Evolutionary conservation across 92 coral and sea anemone genomes (phyloP).

Genomic region (Siderastrea radians): DNA sequence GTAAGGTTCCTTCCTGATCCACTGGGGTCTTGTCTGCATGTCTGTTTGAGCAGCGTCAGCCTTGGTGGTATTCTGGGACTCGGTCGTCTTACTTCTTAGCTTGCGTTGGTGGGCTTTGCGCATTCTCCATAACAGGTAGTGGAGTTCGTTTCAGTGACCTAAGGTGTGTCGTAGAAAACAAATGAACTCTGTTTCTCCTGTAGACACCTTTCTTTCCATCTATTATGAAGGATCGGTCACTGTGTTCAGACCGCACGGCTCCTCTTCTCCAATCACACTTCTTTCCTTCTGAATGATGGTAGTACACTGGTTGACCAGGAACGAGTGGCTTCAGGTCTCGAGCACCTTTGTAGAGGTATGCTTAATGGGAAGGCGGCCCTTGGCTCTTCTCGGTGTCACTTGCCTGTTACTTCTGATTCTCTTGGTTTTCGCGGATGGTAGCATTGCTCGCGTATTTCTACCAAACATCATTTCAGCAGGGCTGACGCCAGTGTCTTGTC

Average conservation of each 20-base stretch:
- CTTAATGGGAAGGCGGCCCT: background rate
- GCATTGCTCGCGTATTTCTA: slow-evolving; percentile 2
- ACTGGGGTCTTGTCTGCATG: slow-evolving; percentile 1
- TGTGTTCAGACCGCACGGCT: slow-evolving; percentile 2
- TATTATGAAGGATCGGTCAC: slow-evolving; percentile 10
- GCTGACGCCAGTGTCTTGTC: slow-evolving; percentile 20
- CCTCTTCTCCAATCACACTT: slow-evolving; percentile 37
- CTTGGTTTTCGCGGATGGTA: background rate
- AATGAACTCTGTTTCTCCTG: slow-evolving; percentile 43
- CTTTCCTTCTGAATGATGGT: background rate
- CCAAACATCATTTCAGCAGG: slow-evolving; percentile 44
- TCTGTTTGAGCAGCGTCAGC: background rate
- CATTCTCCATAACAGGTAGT: background rate
- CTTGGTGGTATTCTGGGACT: background rate
- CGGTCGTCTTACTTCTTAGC: background rate
- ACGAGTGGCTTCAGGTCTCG: too few relatives aligned
- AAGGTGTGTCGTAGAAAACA: background rate
- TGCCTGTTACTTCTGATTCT: background rate
- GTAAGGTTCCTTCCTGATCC: background rate
- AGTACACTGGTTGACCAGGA: too few relatives aligned
- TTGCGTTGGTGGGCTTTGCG: background rate
- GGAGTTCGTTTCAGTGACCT: background rate
- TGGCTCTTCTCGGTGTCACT: background rate
- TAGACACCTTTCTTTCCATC: slow-evolving; percentile 24
- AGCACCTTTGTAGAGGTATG: too few relatives aligned